Conservation (phyloP, 2,797 vertebrate species). For the Hippoglossus hippoglossus region DNA sequence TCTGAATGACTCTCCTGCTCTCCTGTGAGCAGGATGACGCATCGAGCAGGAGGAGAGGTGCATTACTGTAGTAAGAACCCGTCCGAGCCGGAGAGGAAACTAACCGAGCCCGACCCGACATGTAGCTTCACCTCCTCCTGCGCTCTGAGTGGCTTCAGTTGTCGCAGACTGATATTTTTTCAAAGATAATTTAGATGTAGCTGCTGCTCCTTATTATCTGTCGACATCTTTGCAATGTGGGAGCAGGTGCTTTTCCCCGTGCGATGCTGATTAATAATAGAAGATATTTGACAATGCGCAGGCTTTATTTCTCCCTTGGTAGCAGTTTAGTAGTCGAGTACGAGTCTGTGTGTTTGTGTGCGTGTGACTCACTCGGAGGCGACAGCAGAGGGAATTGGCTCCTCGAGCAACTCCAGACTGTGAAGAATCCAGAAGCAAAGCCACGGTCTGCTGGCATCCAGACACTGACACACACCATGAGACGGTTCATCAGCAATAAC, state of each 20-base stretch:
- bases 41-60: too few species aligned
- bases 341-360: neutral
- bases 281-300: constrained; percentile 7
- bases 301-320: constrained; percentile 9
- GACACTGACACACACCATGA: constrained; percentile 82
- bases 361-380: constrained; percentile 90
- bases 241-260: neutral
- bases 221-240: neutral
- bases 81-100: too few species aligned
- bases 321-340: constrained; percentile 1
- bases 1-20: too few species aligned
- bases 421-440: constrained; percentile 89
- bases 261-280: constrained; percentile 15
- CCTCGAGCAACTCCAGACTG: constrained; percentile 94
- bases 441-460: constrained; percentile 87
- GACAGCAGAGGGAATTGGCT: constrained; percentile 88
- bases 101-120: too few species aligned
- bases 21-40: too few species aligned
- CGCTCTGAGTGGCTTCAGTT: too few species aligned
- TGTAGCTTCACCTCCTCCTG: too few species aligned
- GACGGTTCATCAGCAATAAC: too few species aligned
- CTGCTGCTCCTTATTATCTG: constrained; percentile 8
- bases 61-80: too few species aligned
- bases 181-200: neutral
- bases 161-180: neutral